phyloP scores from a whole-genome alignment of 2,113 vertebrate species.

The Tachycineta bicolor region DNA sequence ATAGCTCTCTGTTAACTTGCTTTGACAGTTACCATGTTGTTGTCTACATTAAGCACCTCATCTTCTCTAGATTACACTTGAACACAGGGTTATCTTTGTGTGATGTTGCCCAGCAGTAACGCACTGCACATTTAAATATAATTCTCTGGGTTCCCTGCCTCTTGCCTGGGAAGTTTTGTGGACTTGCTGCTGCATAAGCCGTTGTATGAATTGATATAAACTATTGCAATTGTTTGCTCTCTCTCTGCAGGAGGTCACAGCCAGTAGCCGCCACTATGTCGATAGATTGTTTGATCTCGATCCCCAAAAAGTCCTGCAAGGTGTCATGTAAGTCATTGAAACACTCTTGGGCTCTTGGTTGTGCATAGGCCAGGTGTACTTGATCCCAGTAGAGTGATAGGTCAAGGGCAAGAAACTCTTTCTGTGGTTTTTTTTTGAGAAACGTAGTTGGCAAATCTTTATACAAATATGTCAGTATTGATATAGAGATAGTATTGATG shows the following conservation, averaged over 20 bases:
- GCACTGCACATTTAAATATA: neutral
- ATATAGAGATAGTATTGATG: neutral
- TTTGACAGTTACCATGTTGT: neutral
- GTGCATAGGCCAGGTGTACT: neutral
- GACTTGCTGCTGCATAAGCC: neutral
- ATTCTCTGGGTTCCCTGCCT: neutral
- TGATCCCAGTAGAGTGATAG: neutral
- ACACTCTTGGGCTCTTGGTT: conserved; percentile 33
- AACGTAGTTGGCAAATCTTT: neutral
- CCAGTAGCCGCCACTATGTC: conserved; percentile 98
- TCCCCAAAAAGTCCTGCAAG: conserved; percentile 98
- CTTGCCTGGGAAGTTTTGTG: neutral
- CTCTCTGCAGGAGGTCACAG: conserved; percentile 91
- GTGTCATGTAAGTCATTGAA: conserved; percentile 95
- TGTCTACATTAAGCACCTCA: neutral
- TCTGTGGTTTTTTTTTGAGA: neutral
- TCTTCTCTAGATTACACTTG: neutral
- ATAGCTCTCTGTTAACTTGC: neutral
- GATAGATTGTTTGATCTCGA: conserved; percentile 98
- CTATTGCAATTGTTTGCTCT: neutral
- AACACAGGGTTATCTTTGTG: neutral
- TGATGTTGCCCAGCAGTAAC: neutral
- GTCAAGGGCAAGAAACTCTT: neutral
- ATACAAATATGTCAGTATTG: neutral
- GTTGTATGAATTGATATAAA: neutral